phyloP scores from a whole-genome alignment of 2,113 vertebrate genomes.

The Candoia aspera region DNA sequence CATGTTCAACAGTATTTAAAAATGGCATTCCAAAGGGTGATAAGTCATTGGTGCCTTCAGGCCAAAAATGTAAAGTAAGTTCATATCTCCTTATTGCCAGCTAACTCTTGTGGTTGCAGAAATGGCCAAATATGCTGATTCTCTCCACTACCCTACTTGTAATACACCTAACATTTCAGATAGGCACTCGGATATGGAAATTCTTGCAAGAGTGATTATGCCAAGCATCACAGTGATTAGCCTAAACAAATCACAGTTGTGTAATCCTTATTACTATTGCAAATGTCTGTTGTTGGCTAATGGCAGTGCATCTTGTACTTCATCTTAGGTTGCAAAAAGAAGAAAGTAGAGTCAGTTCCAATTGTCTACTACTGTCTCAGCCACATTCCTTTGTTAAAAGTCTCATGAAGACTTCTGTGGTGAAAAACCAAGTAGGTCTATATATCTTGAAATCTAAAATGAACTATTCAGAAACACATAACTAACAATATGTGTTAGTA shows the following conservation, averaged over 20 bases:
- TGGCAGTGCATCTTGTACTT: not conserved
- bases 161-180: not conserved
- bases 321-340: not conserved
- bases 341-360: not conserved
- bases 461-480: not conserved
- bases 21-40: not conserved
- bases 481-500: not conserved
- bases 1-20: not conserved
- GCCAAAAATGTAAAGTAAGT: not conserved
- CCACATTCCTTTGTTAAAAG: not conserved
- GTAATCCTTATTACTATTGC: not conserved
- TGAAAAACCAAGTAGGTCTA: too few species aligned
- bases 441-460: not conserved
- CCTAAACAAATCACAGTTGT: not conserved
- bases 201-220: not conserved
- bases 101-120: not conserved
- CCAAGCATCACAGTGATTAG: not conserved
- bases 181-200: not conserved
- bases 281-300: not conserved
- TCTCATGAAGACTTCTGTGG: not conserved
- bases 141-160: not conserved
- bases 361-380: not conserved
- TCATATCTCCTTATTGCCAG: not conserved
- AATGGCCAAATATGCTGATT: not conserved
- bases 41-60: conserved; percentile 7